Percentiles rank a stretch among this genome's conserved stretches.
Evolutionary conservation across 1,140 invertebrate species (phyloP).

Genomic region (Manduca sexta): DNA sequence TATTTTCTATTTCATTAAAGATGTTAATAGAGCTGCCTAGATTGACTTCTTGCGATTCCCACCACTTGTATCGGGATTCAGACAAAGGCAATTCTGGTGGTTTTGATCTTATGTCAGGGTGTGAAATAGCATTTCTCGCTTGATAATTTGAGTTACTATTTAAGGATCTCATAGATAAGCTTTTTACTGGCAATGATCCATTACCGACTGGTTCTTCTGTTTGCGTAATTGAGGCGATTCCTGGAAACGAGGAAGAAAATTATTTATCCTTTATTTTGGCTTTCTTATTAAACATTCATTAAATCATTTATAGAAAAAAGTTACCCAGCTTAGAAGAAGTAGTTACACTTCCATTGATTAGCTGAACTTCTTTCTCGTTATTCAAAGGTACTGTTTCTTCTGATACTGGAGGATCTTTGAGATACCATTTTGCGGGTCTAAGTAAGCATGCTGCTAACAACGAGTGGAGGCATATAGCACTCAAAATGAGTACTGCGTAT

Average conservation of each 20-base stretch:
- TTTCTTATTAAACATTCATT: too few species aligned
- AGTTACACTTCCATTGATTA: slow-evolving; percentile 41
- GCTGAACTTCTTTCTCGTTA: slow-evolving; percentile 28
- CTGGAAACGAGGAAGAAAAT: slow-evolving; percentile 21
- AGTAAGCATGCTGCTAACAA: slow-evolving; percentile 71
- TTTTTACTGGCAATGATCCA: slow-evolving; percentile 30
- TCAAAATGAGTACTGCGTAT: slow-evolving; percentile 73
- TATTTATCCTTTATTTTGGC: too few species aligned
- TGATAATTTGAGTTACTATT: slow-evolving; percentile 32
- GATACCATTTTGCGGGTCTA: slow-evolving; percentile 76
- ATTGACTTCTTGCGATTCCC: slow-evolving; percentile 68
- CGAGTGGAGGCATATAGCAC: slow-evolving; percentile 73
- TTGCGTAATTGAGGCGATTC: slow-evolving; percentile 20
- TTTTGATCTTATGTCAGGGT: slow-evolving; percentile 53
- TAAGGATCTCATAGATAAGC: slow-evolving; percentile 49
- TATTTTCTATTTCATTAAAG: slow-evolving; percentile 42
- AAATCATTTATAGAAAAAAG: background rate
- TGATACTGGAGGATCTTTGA: slow-evolving; percentile 46
- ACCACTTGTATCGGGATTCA: slow-evolving; percentile 58
- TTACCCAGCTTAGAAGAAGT: slow-evolving; percentile 29
- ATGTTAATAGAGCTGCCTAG: slow-evolving; percentile 63
- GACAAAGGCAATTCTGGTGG: slow-evolving; percentile 28
- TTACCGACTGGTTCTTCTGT: slow-evolving; percentile 26
- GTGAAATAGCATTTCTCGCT: slow-evolving; percentile 52
- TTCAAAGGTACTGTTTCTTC: slow-evolving; percentile 54